Conservation (phyloP, 2,113 vertebrate genomes). For the Helogale parvula region DNA sequence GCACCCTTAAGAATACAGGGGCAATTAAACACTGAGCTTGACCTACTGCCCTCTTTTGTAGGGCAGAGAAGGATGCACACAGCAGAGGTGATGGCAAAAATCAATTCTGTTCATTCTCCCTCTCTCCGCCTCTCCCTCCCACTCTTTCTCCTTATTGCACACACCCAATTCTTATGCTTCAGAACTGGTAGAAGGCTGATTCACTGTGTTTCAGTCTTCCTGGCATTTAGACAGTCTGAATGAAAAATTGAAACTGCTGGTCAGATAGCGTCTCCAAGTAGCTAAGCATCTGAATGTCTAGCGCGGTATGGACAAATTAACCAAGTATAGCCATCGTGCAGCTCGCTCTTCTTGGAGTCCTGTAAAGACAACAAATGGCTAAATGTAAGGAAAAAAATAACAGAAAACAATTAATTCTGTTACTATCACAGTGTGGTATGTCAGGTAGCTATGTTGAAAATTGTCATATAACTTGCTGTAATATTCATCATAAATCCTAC, state of each 20-base stretch:
- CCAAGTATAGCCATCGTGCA: no score
- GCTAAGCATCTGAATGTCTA: background rate
- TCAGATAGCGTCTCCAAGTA: background rate
- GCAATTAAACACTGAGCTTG: slow-evolving; percentile 55
- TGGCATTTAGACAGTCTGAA: background rate
- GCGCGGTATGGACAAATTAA: background rate
- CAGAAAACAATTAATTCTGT: background rate
- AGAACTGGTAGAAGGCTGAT: background rate
- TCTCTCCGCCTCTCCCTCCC: no score
- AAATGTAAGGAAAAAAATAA: background rate
- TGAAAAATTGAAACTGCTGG: background rate
- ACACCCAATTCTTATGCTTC: background rate
- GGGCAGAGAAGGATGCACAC: background rate
- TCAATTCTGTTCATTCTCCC: background rate
- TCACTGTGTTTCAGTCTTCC: background rate
- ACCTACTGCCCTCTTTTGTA: slow-evolving; percentile 62
- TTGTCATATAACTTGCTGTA: background rate
- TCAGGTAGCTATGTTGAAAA: background rate
- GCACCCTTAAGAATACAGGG: slow-evolving; percentile 59
- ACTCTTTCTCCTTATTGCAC: background rate
- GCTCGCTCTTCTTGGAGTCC: background rate
- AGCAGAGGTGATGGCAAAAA: background rate
- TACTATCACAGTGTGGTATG: background rate
- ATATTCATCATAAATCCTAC: background rate
- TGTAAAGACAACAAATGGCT: background rate